A percentile compares a stretch with the other conserved stretches of the same genome.
Evolutionary conservation across 2,888 invertebrate species (phyloP).

Genomic region (Lepidochrysops patricia): DNA sequence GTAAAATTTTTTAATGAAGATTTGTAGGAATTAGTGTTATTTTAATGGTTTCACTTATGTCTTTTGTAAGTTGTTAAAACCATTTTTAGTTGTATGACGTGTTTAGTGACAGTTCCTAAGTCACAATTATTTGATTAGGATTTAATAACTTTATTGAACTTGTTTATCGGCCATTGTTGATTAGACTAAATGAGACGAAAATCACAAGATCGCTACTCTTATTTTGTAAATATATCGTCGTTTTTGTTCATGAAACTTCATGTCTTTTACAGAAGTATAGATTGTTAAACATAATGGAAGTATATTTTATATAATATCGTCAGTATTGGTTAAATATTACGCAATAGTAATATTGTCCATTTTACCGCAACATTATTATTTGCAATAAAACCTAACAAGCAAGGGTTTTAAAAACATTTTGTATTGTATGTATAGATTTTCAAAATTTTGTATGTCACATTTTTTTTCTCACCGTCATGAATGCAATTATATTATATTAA

Average conservation of each 20-base stretch:
- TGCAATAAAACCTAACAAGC: slow-evolving; percentile 8
- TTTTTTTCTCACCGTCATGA: slow-evolving; percentile 53
- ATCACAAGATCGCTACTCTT: slow-evolving; percentile 45
- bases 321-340: slow-evolving; percentile 35
- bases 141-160: slow-evolving; percentile 39
- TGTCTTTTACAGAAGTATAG: slow-evolving; percentile 53
- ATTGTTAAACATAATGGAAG: slow-evolving; percentile 53
- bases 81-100: slow-evolving; percentile 54
- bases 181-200: slow-evolving; percentile 31
- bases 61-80: slow-evolving; percentile 68
- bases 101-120: slow-evolving; percentile 57
- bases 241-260: slow-evolving; percentile 36
- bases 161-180: slow-evolving; percentile 31
- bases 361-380: slow-evolving; percentile 17
- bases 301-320: slow-evolving; percentile 45
- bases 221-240: slow-evolving; percentile 49
- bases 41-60: slow-evolving; percentile 64
- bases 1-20: slow-evolving; percentile 67
- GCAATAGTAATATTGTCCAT: slow-evolving; percentile 26
- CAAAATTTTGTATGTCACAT: slow-evolving; percentile 41
- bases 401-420: slow-evolving; percentile 15
- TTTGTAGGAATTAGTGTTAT: slow-evolving; percentile 65
- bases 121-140: slow-evolving; percentile 41
- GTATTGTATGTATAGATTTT: slow-evolving; percentile 32
- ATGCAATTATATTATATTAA: slow-evolving; percentile 34